Evolutionary conservation across 2,888 invertebrate species (phyloP).

Genomic region (Pachycephus smyrnensis): DNA sequence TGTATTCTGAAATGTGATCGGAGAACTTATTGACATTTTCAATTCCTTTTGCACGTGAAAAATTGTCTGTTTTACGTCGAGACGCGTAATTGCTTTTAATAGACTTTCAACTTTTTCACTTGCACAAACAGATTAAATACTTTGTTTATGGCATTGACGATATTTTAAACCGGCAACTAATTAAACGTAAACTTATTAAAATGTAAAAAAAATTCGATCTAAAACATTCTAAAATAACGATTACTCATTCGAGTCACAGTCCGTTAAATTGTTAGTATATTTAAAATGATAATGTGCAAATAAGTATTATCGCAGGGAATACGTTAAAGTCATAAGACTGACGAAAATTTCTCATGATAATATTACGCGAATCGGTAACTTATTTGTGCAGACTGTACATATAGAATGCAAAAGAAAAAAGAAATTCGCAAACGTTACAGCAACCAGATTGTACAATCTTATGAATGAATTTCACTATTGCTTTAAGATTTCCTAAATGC

Average conservation of each 20-base stretch:
- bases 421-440: not conserved
- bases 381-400: not conserved
- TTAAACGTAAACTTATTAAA: too few species aligned
- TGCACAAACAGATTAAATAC: not conserved
- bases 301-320: not conserved
- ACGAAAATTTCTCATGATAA: too few species aligned
- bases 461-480: constrained; percentile 8
- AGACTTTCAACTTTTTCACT: too few species aligned
- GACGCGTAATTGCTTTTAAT: too few species aligned
- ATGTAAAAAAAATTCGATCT: too few species aligned
- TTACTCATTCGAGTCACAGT: too few species aligned
- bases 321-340: too few species aligned
- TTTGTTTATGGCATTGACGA: too few species aligned
- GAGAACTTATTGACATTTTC: not conserved
- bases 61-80: too few species aligned
- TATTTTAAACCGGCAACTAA: too few species aligned
- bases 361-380: not conserved
- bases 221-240: too few species aligned
- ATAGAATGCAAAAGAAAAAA: not conserved
- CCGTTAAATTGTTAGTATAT: too few species aligned
- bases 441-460: not conserved
- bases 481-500: not conserved
- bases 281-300: not conserved
- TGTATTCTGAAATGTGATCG: not conserved
- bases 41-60: not conserved